Percentiles rank a stretch among this genome's conserved stretches.
phyloP scores from a whole-genome alignment of 1,140 invertebrate genomes.

The Streblospio benedicti region DNA sequence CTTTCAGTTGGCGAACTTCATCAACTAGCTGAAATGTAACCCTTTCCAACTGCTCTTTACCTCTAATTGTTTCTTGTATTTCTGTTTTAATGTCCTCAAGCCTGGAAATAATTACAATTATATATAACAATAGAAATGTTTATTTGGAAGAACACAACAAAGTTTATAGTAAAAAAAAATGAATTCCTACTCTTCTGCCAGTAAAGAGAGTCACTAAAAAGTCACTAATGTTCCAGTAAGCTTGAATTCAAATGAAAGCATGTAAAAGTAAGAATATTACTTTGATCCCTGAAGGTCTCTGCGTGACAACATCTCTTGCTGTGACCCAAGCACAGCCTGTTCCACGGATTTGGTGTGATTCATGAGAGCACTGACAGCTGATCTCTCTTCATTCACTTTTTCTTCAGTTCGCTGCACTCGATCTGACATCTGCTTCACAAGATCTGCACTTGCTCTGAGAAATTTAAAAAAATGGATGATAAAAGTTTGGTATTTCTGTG shows the following conservation, averaged over 20 bases:
- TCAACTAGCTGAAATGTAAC: conserved; percentile 32
- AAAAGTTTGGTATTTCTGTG: too few species aligned
- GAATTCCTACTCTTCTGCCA: too few species aligned
- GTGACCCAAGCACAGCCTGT: conserved; percentile 37
- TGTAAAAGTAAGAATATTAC: conserved; percentile 21
- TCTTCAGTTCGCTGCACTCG: conserved; percentile 41
- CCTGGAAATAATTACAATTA: conserved; percentile 20
- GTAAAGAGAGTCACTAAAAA: too few species aligned
- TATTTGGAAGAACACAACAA: too few species aligned
- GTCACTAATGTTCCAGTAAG: too few species aligned
- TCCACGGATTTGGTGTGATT: conserved; percentile 43
- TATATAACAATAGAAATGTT: too few species aligned
- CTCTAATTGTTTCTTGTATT: conserved; percentile 29
- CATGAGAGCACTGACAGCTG: conserved; percentile 33
- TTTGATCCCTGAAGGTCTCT: conserved; percentile 35
- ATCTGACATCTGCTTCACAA: conserved; percentile 34
- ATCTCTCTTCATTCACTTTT: conserved; percentile 36
- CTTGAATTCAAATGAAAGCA: neutral
- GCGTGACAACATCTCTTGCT: conserved; percentile 36
- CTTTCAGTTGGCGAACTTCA: conserved; percentile 32
- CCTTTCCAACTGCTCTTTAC: conserved; percentile 35
- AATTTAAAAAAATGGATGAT: too few species aligned
- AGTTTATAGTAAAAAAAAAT: too few species aligned
- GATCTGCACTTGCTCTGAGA: conserved; percentile 36
- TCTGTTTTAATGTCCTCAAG: conserved; percentile 29